These are phyloP conservation scores for Pristionchus entomophagus DNA, from an alignment of 2,888 invertebrate species.

Conservation along the genomic window DNA sequence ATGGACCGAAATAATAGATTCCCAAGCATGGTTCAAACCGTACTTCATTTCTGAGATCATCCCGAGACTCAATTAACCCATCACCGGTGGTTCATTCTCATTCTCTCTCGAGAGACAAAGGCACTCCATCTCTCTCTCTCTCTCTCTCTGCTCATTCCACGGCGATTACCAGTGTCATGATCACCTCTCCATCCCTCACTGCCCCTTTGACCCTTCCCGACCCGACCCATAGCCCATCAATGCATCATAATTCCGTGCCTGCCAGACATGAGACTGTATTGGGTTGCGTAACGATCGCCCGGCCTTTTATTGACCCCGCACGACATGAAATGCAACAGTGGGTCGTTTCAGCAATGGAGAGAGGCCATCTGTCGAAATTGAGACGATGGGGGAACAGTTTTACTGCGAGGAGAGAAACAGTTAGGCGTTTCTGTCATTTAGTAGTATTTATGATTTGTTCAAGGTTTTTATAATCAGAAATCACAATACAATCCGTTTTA, in stretches of 20 bases:
- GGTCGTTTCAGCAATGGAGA: not conserved
- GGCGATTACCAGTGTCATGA: not conserved
- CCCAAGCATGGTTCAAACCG: not conserved
- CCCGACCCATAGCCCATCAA: not conserved
- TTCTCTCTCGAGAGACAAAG: constrained; percentile 5
- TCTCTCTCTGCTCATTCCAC: too few relatives aligned
- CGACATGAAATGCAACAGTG: not conserved
- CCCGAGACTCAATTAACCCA: constrained; percentile 12
- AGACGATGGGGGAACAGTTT: not conserved
- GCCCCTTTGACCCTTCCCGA: constrained; percentile 14
- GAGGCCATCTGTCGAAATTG: not conserved
- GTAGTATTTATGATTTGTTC: not conserved
- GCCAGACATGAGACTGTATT: not conserved
- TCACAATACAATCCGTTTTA: too few relatives aligned
- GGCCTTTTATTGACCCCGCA: constrained; percentile 26
- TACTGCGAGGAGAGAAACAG: too few relatives aligned
- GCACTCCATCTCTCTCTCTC: not conserved
- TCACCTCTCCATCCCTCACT: not conserved
- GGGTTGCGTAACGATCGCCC: not conserved
- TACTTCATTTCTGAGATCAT: not conserved
- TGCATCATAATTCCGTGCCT: constrained; percentile 14
- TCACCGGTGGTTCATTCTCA: not conserved
- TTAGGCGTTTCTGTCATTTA: not conserved
- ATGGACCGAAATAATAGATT: too few relatives aligned
- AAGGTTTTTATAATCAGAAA: not conserved